phyloP scores from a whole-genome alignment of 1,140 invertebrate genomes.

The Platyura marginata region DNA sequence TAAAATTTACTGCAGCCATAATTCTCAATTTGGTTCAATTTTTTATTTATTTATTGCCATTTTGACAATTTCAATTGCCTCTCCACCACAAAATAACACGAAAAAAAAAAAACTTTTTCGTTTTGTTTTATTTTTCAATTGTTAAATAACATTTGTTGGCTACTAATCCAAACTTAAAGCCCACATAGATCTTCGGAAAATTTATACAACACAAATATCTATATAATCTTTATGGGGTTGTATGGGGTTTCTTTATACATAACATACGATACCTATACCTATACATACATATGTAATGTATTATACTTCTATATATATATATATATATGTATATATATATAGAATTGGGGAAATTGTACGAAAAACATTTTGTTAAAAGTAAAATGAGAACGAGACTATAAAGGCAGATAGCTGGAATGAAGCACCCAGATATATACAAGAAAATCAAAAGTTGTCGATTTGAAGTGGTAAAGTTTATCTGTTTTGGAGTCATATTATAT shows the following conservation, averaged over 20 bases:
- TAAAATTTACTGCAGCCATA: too few relatives aligned
- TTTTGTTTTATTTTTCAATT: background rate
- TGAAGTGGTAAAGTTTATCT: background rate
- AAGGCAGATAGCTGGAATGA: background rate
- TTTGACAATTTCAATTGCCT: background rate
- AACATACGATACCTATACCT: too few relatives aligned
- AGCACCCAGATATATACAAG: background rate
- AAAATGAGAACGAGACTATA: background rate
- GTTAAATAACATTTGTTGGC: background rate
- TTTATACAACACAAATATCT: too few relatives aligned
- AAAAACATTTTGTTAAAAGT: background rate
- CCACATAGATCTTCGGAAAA: background rate
- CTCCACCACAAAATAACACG: background rate
- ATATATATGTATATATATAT: background rate
- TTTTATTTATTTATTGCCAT: background rate
- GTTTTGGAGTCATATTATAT: background rate
- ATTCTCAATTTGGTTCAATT: too few relatives aligned
- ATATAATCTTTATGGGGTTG: too few relatives aligned
- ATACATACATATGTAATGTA: too few relatives aligned
- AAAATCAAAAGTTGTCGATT: background rate
- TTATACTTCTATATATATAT: background rate
- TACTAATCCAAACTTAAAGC: background rate
- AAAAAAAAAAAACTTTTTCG: background rate
- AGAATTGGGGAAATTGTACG: background rate
- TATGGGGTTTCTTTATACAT: too few relatives aligned